A percentile compares a stretch with the other conserved stretches of the same genome.
Conservation (phyloP, 1,140 invertebrate genomes). For the Microvelia longipes region DNA sequence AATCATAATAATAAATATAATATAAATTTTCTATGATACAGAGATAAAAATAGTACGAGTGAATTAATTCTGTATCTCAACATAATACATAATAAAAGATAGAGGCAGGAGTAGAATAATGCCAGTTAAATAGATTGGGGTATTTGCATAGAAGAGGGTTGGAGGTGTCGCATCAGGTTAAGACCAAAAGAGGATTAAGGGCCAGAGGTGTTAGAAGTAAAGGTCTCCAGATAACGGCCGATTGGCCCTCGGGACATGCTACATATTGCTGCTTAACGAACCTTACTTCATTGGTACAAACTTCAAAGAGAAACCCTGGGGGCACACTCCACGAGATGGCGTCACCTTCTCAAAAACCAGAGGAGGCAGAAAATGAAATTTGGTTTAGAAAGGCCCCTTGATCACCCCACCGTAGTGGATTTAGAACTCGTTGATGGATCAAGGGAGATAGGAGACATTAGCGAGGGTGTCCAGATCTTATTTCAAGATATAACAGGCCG, state of each 20-base stretch:
- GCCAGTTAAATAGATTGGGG: not conserved
- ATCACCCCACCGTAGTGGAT: not conserved
- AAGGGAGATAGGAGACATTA: not conserved
- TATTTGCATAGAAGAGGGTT: not conserved
- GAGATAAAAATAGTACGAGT: too few species aligned
- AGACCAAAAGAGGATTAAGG: not conserved
- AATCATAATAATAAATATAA: too few species aligned
- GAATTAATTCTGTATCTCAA: not conserved
- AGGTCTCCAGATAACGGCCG: not conserved
- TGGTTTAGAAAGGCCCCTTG: not conserved
- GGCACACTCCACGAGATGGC: not conserved
- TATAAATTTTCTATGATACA: too few species aligned
- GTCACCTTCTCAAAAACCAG: not conserved
- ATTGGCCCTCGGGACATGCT: not conserved
- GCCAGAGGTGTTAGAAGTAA: not conserved
- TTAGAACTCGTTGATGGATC: not conserved
- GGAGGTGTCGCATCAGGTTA: not conserved
- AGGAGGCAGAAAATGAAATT: constrained; percentile 5
- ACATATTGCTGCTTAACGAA: constrained; percentile 2
- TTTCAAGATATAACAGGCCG: not conserved
- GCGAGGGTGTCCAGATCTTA: not conserved
- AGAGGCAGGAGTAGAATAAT: not conserved
- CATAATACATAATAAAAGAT: not conserved
- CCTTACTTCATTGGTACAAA: not conserved
- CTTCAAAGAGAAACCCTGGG: not conserved